Base-by-base conservation (phyloP, 2,888 invertebrate genomes). In the Thera obeliscata region DNA sequence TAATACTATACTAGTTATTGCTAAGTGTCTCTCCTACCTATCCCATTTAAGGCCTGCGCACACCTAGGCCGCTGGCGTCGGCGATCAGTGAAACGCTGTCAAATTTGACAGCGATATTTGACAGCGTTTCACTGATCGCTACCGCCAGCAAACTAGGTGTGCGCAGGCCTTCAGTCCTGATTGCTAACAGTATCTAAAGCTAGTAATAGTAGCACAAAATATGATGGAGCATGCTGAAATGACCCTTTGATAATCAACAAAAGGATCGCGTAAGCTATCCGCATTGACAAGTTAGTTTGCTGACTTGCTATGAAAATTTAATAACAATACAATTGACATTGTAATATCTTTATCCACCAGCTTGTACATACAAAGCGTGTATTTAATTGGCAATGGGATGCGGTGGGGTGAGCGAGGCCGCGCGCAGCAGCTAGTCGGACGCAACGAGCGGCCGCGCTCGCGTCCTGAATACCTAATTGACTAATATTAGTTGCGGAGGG, bases 381-480 rank as follows among this genome's bases (percentile, higher is more conserved):
- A 76, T 81, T 81, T 79, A 81, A 83, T 81, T 81, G 80, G 78
- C 72, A 80, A 78, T 81, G 81, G 83, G 78, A 78, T 80, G 77
- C 79, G 77, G 78, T 77, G 74, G 76, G 77, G 76, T 71, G 57
- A 75, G 77, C 66, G 65, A 66, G 76, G 70, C 74, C 66, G 52
- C 77, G 78, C 64, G 69, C 70, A 69, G 83, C 81, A 80, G 80
- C 81, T 84, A 82, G 81, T 81, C 82, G 83, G 87, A 85, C 87
- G 83, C 82, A 81, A 81, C 77, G 82, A 85, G 86, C 83, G 87
- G 86, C 86, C 82, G 86, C 80, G 82, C 82, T 76, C 90, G 90
- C 89, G 90, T 77, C 85, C 89, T 91, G 93, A 93, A 93, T 93
- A 93, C 90, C 88, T 92, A 92, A 93, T 92, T 90, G 88, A 88